phyloP scores from a whole-genome alignment of 2,113 vertebrate species.

The Globicephala melas region DNA sequence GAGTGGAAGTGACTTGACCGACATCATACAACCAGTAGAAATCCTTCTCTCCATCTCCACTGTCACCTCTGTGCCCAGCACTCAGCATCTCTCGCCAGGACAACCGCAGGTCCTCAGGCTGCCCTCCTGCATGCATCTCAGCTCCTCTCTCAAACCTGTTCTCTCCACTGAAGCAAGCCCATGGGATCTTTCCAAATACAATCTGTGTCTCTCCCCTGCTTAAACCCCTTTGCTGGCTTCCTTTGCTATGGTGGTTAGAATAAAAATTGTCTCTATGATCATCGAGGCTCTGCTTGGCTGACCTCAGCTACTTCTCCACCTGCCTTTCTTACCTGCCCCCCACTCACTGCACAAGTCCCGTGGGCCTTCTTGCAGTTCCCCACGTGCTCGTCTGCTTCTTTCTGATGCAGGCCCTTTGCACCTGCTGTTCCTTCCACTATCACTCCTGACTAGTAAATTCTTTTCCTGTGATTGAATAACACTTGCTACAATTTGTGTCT shows the following conservation, averaged over 20 bases:
- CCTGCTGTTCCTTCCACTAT: rapidly evolving
- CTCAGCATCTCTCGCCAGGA: neutral
- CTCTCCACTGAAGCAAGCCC: neutral
- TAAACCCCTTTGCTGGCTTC: neutral
- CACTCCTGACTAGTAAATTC: neutral
- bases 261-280: neutral
- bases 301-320: neutral
- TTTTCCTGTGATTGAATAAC: neutral
- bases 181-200: neutral
- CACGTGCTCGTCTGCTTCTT: neutral
- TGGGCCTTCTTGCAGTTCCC: neutral
- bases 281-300: neutral
- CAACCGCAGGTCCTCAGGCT: neutral
- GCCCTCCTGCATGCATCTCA: rapidly evolving
- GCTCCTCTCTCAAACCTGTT: neutral
- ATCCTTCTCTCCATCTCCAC: neutral
- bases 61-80: neutral
- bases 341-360: rapidly evolving
- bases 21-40: neutral
- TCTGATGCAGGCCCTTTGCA: neutral
- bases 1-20: neutral
- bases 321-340: neutral
- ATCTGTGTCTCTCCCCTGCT: neutral
- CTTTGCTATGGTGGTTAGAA: neutral
- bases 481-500: neutral